These are phyloP conservation scores for Hypocryptadius cinnamomeus DNA, from an alignment of 2,113 vertebrate species.

Conservation along the genomic window DNA sequence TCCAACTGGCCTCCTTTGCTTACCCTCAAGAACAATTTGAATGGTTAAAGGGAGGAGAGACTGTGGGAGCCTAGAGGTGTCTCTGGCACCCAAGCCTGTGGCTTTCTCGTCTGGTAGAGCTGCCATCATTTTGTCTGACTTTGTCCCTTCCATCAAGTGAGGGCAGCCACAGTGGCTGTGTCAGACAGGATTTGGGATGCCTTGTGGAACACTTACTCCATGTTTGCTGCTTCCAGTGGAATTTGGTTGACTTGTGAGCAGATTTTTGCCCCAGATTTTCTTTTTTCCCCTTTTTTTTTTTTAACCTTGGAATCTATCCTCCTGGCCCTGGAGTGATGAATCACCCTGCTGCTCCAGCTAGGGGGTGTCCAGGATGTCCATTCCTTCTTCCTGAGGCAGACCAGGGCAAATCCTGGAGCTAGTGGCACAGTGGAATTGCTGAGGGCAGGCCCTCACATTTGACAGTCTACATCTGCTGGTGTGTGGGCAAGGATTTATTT, in stretches of 20 bases:
- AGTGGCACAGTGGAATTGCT: not conserved
- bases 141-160: not conserved
- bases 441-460: not conserved
- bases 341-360: rapidly evolving
- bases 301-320: not conserved
- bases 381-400: not conserved
- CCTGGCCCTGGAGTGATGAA: not conserved
- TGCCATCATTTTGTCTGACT: not conserved
- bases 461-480: not conserved
- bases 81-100: not conserved
- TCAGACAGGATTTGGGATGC: not conserved
- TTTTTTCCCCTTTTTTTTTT: not conserved
- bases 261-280: not conserved
- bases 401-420: not conserved
- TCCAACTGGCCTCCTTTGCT: not conserved
- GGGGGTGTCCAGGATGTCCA: not conserved
- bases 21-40: not conserved
- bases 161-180: not conserved
- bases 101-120: not conserved
- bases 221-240: not conserved
- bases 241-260: not conserved
- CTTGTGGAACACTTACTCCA: not conserved
- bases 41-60: not conserved
- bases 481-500: not conserved
- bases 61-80: not conserved